Percentiles rank a stretch among this genome's conserved stretches.
Evolutionary conservation across 2,888 invertebrate species (phyloP).

Genomic region (Noctua pronuba): DNA sequence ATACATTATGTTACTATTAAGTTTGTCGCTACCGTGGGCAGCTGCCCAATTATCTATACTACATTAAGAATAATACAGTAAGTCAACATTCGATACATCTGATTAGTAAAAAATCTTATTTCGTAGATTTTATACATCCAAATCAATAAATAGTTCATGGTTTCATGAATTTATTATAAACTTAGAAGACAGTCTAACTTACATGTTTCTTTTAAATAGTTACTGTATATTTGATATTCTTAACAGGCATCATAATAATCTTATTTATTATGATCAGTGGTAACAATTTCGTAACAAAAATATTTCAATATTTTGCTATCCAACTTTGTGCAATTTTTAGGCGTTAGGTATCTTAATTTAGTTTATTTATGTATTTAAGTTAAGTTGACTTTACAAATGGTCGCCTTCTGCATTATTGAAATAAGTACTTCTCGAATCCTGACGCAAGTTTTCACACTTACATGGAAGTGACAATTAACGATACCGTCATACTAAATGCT

Average conservation of each 20-base stretch:
- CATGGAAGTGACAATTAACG: constrained; percentile 34
- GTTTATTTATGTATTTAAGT: constrained; percentile 12
- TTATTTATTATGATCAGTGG: constrained; percentile 51
- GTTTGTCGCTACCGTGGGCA: constrained; percentile 44
- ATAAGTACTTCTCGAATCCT: constrained; percentile 25
- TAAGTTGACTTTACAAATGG: constrained; percentile 17
- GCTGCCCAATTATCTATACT: constrained; percentile 47
- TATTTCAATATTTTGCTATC: constrained; percentile 56
- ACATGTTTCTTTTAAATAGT: constrained; percentile 26
- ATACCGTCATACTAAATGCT: constrained; percentile 2
- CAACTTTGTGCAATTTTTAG: constrained; percentile 53
- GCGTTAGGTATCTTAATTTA: constrained; percentile 47
- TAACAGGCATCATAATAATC: constrained; percentile 50
- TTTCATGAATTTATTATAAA: constrained; percentile 27
- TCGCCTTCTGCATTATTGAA: constrained; percentile 10
- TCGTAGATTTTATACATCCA: constrained; percentile 41
- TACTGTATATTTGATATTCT: constrained; percentile 62
- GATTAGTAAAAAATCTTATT: constrained; percentile 60
- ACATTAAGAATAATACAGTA: constrained; percentile 58
- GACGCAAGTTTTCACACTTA: constrained; percentile 30
- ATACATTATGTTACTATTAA: constrained; percentile 52
- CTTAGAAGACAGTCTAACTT: constrained; percentile 26
- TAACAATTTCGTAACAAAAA: constrained; percentile 65
- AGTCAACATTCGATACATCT: constrained; percentile 64
- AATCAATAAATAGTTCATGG: constrained; percentile 43